phyloP scores from a whole-genome alignment of 1,140 invertebrate genomes.

The Halictus rubicundus region DNA sequence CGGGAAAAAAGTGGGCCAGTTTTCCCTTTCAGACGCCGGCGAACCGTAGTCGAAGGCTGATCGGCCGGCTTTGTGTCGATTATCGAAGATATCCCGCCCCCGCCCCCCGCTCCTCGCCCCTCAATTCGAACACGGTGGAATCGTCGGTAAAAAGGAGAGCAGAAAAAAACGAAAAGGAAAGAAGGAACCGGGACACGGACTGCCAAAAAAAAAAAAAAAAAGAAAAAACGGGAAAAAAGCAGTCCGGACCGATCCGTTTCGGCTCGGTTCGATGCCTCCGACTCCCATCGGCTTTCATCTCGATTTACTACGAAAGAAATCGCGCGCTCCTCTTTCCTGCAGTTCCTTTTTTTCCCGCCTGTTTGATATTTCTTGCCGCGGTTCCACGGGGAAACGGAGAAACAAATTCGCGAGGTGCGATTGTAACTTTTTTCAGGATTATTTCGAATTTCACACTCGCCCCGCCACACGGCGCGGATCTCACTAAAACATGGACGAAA shows the following conservation, averaged over 20 bases:
- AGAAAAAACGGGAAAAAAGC: not conserved
- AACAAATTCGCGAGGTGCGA: not conserved
- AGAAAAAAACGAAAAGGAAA: slow-evolving; percentile 1
- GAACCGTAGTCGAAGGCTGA: slow-evolving; percentile 39
- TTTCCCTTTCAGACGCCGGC: slow-evolving; percentile 51
- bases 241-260: slow-evolving; percentile 9
- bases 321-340: not conserved
- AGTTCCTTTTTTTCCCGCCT: not conserved
- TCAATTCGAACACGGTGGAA: not conserved
- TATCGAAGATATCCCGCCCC: slow-evolving; percentile 54
- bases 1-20: slow-evolving; percentile 41
- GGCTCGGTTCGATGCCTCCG: slow-evolving; percentile 6
- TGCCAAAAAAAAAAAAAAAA: not conserved
- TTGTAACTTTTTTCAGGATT: not conserved
- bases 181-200: not conserved
- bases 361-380: slow-evolving; percentile 13
- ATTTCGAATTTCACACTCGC: no score
- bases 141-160: not conserved
- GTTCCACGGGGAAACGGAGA: not conserved
- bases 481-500: no score
- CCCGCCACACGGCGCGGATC: no score
- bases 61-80: slow-evolving; percentile 49
- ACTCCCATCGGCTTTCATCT: slow-evolving; percentile 40
- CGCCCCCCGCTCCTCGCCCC: no score
- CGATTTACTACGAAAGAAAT: slow-evolving; percentile 58